phyloP scores from a whole-genome alignment of 2,113 vertebrate species.

The Astatoreochromis straeleni region DNA sequence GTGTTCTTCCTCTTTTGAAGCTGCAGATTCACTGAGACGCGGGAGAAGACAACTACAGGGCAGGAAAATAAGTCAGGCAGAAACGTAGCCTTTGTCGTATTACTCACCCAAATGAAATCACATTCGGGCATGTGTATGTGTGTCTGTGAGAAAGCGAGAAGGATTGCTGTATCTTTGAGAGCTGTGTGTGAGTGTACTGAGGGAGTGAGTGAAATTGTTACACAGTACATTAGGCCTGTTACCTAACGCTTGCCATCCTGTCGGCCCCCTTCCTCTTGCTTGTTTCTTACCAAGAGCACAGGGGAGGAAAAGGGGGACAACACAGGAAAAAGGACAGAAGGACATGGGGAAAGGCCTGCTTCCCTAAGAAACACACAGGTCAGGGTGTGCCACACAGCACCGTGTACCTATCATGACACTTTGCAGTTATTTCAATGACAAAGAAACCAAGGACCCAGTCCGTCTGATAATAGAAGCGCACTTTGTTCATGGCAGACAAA shows the following conservation, averaged over 20 bases:
- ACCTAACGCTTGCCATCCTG: constrained; percentile 36
- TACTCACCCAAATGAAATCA: constrained; percentile 34
- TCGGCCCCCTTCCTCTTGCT: constrained; percentile 28
- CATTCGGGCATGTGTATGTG: not conserved
- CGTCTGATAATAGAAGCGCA: not conserved
- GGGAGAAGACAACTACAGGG: not conserved
- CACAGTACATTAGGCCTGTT: constrained; percentile 47
- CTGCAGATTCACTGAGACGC: not conserved
- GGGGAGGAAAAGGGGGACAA: not conserved
- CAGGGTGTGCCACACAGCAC: not conserved
- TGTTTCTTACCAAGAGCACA: constrained; percentile 27
- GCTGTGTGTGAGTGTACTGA: not conserved
- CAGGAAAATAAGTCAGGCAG: constrained; percentile 6
- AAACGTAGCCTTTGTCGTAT: constrained; percentile 29
- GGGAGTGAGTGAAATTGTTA: constrained; percentile 30
- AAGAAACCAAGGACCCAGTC: not conserved
- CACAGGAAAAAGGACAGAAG: not conserved
- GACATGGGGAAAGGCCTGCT: not conserved
- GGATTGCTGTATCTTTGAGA: not conserved
- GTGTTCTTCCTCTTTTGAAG: not conserved
- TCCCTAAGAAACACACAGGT: not conserved
- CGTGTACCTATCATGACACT: not conserved
- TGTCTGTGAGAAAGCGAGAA: constrained; percentile 8
- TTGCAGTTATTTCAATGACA: not conserved
- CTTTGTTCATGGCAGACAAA: not conserved